These are phyloP conservation scores for Leptoclinus maculatus DNA, from an alignment of 2,797 vertebrate species.

Conservation along the genomic window DNA sequence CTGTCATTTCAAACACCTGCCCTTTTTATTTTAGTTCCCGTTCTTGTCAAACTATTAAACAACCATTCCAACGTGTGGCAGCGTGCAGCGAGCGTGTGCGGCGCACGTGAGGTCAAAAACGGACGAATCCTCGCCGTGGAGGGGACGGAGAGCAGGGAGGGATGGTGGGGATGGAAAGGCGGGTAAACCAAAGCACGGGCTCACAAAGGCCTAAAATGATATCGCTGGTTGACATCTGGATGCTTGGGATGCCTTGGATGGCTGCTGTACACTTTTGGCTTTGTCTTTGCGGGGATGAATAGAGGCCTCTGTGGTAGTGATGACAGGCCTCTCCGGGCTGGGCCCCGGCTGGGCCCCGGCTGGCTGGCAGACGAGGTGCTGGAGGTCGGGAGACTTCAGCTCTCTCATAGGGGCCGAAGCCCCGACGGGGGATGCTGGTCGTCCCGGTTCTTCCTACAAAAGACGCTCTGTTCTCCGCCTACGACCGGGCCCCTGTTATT, in stretches of 20 bases:
- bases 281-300: conserved; percentile 85
- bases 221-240: conserved; percentile 84
- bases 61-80: too few relatives aligned
- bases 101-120: conserved; percentile 16
- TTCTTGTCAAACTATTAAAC: neutral
- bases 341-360: conserved; percentile 74
- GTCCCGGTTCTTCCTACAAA: conserved; percentile 71
- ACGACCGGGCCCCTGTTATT: conserved; percentile 55
- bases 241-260: conserved; percentile 83
- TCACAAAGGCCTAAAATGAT: conserved; percentile 81
- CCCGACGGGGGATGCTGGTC: conserved; percentile 71
- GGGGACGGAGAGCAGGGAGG: conserved; percentile 14
- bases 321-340: conserved; percentile 79
- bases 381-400: conserved; percentile 63
- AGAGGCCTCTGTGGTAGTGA: conserved; percentile 83
- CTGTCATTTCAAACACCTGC: conserved; percentile 20
- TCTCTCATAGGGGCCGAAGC: conserved; percentile 61
- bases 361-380: conserved; percentile 70
- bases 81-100: neutral
- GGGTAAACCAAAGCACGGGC: conserved; percentile 59
- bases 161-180: neutral
- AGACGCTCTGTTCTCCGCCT: conserved; percentile 72
- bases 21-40: neutral
- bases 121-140: conserved; percentile 8
- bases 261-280: conserved; percentile 83